Evolutionary conservation across 2,113 vertebrate genomes (phyloP).

Genomic region (Mus musculus): GRCm39 chr4:111278001-111278500

Average conservation of each 20-base stretch:
- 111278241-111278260: background rate
- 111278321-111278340: background rate
- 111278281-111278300: background rate
- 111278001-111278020: constrained; percentile 25
- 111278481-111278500: background rate
- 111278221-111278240: background rate
- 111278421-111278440: background rate
- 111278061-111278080: background rate
- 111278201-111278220: background rate
- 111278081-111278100: constrained; percentile 2
- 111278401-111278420: background rate
- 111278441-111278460: background rate
- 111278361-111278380: background rate
- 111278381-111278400: background rate
- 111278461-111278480: background rate
- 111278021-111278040: background rate
- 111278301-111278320: background rate
- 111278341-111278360: background rate
- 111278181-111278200: background rate
- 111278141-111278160: background rate
- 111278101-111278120: background rate
- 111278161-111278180: background rate
- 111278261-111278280: background rate
- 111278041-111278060: background rate
- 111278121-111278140: background rate